Base-by-base conservation (phyloP, 2,797 vertebrate genomes). In the Microctenopoma lineatum region DNA sequence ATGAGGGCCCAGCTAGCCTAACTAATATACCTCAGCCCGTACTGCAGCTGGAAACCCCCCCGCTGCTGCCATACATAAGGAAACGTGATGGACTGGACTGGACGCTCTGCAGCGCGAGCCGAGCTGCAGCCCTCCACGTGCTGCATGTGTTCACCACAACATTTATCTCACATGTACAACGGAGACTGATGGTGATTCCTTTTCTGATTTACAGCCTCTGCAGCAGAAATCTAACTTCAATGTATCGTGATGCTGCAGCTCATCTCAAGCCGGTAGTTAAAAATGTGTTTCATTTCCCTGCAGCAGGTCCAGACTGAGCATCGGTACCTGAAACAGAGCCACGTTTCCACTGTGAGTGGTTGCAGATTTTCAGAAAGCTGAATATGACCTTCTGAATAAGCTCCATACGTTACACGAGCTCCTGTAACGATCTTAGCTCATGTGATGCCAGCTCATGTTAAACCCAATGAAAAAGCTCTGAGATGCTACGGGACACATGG, bases 1-100 rank as follows among this genome's bases (percentile, higher is more conserved):
- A 89, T 85, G 74, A 79, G 82, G 78, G 80, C 65, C 61, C 77
- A 71, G 66, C 70, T 75, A 70, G 70, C 79, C 72, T 73, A 48
- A 70, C 78, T 79, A 79, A 80, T 79, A 53, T 26, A 72, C 53
- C 69, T 73, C 51, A 52, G 66, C 57, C 61, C n/a, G 12, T 21
- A 25, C 66, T 53, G 46, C 53, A 26, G 51, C 63, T 51, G 26
- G 50, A 50, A 74, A 8, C 51, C 52, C 59, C 59, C 81, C 77
- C 7, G 68, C 70, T 66, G 70, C 65, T 65, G 42, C 27, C 50
- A 44, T 60, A 75, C 58, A 70, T 14, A 12, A 52, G 56, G 48
- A 65, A 84, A 66, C 76, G 65, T 57, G 74, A 81, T 71, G 45
- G 70, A 67, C 71, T 71, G 57, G 1, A 14, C 44, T 68, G 57